These are phyloP conservation scores for Ochropleura plecta DNA, from an alignment of 2,888 invertebrate genomes.

Conservation along the genomic window DNA sequence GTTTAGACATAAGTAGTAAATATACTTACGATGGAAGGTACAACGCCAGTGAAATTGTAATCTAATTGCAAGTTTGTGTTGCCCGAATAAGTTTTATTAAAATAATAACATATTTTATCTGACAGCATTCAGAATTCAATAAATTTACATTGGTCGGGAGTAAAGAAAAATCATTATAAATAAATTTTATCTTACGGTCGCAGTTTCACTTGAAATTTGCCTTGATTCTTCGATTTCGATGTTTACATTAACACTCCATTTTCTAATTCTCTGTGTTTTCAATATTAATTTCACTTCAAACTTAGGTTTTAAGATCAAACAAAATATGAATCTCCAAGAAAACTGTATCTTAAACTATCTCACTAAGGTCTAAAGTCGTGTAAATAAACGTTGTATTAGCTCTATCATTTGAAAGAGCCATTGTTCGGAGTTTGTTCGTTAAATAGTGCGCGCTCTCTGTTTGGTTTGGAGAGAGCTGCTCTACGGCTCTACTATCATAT, in stretches of 20 bases:
- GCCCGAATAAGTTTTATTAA: background rate
- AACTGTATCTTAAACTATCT: constrained; percentile 19
- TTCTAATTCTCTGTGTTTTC: constrained; percentile 6
- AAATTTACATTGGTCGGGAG: background rate
- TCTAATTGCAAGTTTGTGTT: background rate
- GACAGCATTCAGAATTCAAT: background rate
- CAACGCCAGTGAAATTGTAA: background rate
- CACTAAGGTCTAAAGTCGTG: constrained; percentile 38
- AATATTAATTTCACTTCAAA: constrained; percentile 33
- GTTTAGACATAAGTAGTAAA: background rate
- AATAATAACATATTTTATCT: background rate
- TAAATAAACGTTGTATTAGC: constrained; percentile 40
- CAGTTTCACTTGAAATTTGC: background rate
- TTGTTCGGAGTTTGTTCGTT: constrained; percentile 62
- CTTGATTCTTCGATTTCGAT: background rate
- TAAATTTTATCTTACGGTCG: background rate
- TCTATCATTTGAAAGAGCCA: constrained; percentile 57
- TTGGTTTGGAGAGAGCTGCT: constrained; percentile 64
- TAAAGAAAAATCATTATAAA: background rate
- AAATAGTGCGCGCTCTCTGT: constrained; percentile 54
- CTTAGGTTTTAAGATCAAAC: constrained; percentile 14
- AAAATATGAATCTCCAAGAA: background rate
- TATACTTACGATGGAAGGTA: background rate
- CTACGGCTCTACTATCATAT: constrained; percentile 30
- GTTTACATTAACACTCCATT: constrained; percentile 26